phyloP scores from a whole-genome alignment of 1,140 invertebrate species.

The Protaetia brevitarsis region DNA sequence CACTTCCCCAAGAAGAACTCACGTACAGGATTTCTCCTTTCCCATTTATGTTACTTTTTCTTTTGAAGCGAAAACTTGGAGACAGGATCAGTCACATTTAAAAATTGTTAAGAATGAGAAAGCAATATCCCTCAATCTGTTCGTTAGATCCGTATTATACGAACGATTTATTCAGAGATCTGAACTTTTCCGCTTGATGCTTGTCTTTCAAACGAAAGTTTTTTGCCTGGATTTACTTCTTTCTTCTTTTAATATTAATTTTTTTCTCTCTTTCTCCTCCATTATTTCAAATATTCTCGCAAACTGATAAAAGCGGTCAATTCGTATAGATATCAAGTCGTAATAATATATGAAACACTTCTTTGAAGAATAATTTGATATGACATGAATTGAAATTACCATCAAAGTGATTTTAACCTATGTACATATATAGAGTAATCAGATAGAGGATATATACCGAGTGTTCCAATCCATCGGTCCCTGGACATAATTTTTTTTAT shows the following conservation, averaged over 20 bases:
- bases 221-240: not conserved
- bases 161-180: not conserved
- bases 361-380: too few relatives aligned
- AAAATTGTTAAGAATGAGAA: slow-evolving; percentile 7
- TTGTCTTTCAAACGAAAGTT: not conserved
- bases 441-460: too few relatives aligned
- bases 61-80: not conserved
- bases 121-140: slow-evolving; percentile 6
- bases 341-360: too few relatives aligned
- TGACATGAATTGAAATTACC: too few relatives aligned
- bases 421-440: too few relatives aligned
- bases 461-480: too few relatives aligned
- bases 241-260: not conserved
- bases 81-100: slow-evolving; percentile 1
- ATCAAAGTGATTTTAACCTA: too few relatives aligned
- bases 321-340: too few relatives aligned
- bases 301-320: too few relatives aligned
- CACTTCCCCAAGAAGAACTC: too few relatives aligned
- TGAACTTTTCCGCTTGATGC: slow-evolving; percentile 3
- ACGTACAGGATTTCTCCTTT: not conserved
- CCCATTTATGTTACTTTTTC: not conserved
- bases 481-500: too few relatives aligned
- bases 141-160: slow-evolving; percentile 11
- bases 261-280: not conserved
- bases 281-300: not conserved